These are phyloP conservation scores for Leptosomus discolor DNA, from an alignment of 2,113 vertebrate species.

Conservation along the genomic window DNA sequence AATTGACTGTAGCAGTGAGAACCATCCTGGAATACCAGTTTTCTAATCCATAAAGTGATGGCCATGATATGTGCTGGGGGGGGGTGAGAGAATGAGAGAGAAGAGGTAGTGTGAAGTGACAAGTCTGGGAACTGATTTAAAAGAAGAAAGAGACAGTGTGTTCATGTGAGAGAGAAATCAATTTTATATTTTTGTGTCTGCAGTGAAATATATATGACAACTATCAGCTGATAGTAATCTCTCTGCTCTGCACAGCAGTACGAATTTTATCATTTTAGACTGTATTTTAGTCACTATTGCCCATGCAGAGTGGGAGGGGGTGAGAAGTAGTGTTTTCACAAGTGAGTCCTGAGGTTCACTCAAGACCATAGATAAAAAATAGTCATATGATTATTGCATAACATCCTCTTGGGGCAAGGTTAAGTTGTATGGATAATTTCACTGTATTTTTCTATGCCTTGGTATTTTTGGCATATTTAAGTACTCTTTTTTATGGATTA, in stretches of 20 bases:
- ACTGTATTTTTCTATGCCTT: not conserved
- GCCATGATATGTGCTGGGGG: not conserved
- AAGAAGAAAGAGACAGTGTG: not conserved
- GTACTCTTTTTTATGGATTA: not conserved
- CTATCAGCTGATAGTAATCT: not conserved
- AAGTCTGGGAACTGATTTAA: rapidly evolving
- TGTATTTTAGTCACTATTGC: not conserved
- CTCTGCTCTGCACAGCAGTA: not conserved
- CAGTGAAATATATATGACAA: not conserved
- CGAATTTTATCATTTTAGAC: not conserved
- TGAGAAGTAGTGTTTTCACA: not conserved
- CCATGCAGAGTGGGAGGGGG: not conserved
- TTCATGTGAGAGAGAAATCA: not conserved
- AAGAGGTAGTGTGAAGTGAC: not conserved
- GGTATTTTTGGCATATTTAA: not conserved
- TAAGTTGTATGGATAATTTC: not conserved
- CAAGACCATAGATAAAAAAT: not conserved
- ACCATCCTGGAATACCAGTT: constrained; percentile 10
- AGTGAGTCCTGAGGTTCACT: not conserved
- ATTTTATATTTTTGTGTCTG: not conserved
- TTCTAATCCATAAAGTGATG: not conserved
- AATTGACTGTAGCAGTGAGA: constrained; percentile 22
- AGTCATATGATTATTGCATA: not conserved
- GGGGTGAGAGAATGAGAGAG: not conserved
- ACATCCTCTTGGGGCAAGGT: not conserved